A percentile compares a stretch with the other conserved stretches of the same genome.
These are phyloP conservation scores for Mormyrus proboscirostris DNA, from an alignment of 2,797 vertebrate species.

Conservation along the genomic window DNA sequence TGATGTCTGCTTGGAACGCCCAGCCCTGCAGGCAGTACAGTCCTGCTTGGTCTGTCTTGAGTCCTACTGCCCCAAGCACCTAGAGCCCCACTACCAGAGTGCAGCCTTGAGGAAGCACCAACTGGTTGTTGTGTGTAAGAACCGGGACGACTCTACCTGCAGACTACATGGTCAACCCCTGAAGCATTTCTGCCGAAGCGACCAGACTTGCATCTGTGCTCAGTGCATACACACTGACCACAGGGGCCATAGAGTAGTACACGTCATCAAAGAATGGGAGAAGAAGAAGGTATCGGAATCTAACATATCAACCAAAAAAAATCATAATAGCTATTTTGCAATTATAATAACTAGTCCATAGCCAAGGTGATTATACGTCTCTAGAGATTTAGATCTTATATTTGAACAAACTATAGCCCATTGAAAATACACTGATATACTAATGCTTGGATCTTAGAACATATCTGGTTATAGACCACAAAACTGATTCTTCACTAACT, in stretches of 20 bases:
- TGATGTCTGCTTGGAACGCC: slow-evolving; percentile 42
- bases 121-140: slow-evolving; percentile 45
- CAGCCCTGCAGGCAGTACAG: slow-evolving; percentile 44
- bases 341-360: neutral
- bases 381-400: neutral
- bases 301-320: neutral
- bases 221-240: slow-evolving; percentile 39
- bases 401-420: neutral
- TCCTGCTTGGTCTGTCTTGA: slow-evolving; percentile 57
- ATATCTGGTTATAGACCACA: neutral
- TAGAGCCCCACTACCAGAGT: slow-evolving; percentile 36
- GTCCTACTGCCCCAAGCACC: slow-evolving; percentile 51
- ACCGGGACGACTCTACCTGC: slow-evolving; percentile 53
- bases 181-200: slow-evolving; percentile 49
- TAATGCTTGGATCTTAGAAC: neutral
- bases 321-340: neutral
- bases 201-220: slow-evolving; percentile 47
- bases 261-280: slow-evolving; percentile 43
- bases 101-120: slow-evolving; percentile 50
- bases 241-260: slow-evolving; percentile 37
- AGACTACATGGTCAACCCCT: slow-evolving; percentile 51
- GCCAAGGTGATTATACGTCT: neutral
- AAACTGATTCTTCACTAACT: neutral
- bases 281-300: slow-evolving; percentile 42
- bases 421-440: neutral